Evolutionary conservation across 2,888 invertebrate genomes (phyloP).

Genomic region (Himalopsyche tibetana): DNA sequence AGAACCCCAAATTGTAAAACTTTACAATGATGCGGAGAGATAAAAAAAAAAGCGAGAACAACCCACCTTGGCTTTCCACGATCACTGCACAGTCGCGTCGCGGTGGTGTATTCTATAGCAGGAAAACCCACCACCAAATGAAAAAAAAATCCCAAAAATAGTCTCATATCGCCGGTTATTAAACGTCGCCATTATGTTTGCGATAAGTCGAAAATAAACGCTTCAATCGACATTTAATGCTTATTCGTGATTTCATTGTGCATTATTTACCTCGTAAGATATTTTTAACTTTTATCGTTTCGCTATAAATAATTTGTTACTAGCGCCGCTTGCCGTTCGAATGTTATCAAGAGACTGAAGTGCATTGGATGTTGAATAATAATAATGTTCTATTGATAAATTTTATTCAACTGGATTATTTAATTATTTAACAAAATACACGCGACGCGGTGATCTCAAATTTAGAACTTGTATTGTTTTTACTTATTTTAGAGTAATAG

Average conservation of each 20-base stretch:
- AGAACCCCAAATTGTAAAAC: too few relatives aligned
- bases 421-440: neutral
- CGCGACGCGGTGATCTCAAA: neutral
- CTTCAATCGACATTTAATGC: neutral
- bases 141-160: too few relatives aligned
- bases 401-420: neutral
- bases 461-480: neutral
- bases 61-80: too few relatives aligned
- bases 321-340: neutral
- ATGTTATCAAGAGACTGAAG: neutral
- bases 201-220: neutral
- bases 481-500: too few relatives aligned
- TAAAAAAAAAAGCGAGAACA: too few relatives aligned
- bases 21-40: too few relatives aligned
- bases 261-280: slow-evolving; percentile 10
- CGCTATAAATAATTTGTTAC: neutral
- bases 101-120: too few relatives aligned
- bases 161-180: too few relatives aligned
- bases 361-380: neutral
- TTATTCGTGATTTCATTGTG: slow-evolving; percentile 5
- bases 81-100: too few relatives aligned
- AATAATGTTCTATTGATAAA: slow-evolving; percentile 18
- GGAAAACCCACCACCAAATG: too few relatives aligned
- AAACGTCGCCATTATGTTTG: neutral
- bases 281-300: slow-evolving; percentile 29